Percentiles rank a stretch among this genome's conserved stretches.
These are phyloP conservation scores for Apocrypta bakeri DNA, from an alignment of 1,140 invertebrate species.

Conservation along the genomic window DNA sequence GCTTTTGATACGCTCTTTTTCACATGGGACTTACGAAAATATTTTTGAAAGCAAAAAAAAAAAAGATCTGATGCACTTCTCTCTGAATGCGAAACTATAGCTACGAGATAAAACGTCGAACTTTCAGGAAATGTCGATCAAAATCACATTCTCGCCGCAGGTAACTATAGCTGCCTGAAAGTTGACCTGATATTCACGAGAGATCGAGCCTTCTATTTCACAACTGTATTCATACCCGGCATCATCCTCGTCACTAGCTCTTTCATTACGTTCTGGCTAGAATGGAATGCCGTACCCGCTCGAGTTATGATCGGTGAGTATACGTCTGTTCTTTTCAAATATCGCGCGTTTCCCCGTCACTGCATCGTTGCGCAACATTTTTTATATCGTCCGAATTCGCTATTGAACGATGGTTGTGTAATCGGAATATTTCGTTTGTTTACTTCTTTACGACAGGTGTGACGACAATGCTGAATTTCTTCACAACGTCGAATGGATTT, in stretches of 20 bases:
- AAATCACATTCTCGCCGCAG: slow-evolving; percentile 72
- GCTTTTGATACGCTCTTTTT: neutral
- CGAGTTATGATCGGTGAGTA: slow-evolving; percentile 91
- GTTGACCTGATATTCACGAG: slow-evolving; percentile 93
- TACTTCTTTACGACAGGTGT: slow-evolving; percentile 78
- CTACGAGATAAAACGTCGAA: slow-evolving; percentile 19
- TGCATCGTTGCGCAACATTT: neutral
- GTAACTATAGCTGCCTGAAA: slow-evolving; percentile 95
- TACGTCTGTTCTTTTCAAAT: neutral
- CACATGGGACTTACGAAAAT: neutral
- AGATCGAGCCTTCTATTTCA: slow-evolving; percentile 96
- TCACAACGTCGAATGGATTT: slow-evolving; percentile 94
- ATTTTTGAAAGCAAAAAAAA: neutral
- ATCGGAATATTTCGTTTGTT: no score
- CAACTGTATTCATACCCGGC: slow-evolving; percentile 95
- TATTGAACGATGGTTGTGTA: no score
- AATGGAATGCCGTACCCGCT: slow-evolving; percentile 96
- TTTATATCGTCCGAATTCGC: neutral
- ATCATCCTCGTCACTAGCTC: slow-evolving; percentile 96
- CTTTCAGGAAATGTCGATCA: slow-evolving; percentile 44
- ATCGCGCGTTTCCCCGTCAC: no score
- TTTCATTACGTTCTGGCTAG: slow-evolving; percentile 96
- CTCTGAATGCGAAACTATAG: slow-evolving; percentile 27
- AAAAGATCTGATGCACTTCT: slow-evolving; percentile 4
- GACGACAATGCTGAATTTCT: slow-evolving; percentile 98